Base-by-base conservation (phyloP, 2,113 vertebrate species). In the Capreolus pygargus region DNA sequence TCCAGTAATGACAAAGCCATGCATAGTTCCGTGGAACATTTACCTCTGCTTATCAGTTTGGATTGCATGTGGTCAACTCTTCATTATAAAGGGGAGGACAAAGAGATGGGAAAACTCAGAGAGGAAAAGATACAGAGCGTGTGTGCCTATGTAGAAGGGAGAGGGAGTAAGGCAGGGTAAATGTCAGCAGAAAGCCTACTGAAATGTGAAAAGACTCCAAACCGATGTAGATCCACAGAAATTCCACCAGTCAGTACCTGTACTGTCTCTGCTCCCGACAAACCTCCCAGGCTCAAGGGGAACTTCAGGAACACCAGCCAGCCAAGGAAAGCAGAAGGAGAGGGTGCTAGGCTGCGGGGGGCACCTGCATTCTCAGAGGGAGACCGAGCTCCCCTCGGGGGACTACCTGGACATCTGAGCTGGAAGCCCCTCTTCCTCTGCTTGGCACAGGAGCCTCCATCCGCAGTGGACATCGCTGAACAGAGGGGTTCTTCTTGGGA, bases 401-500 rank as follows among this genome's bases (percentile, higher is more conserved):
- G 58, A 58, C 82, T 78, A 39, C 58, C 67, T 57, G 82, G 28
- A 27, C 1, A 28, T 50, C 78, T 25, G 92, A 89, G 60, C 60
- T 57, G 91, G 76, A 25, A 19, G 64, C 82, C 86, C 94, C 58
- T 45, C 54, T 57, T 25, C 84, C 64, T 33, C 39, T 33, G 27
- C 91, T 60, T 58, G 91, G 67, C 89, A 55, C 86, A 57, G 86
- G 52, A 76, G 39, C 15, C 81, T 28, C 39, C 52, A 6, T 85
- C 64, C 6, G 0, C 33, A 11, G 76, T 3, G 81, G 70, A 54
- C 58, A 28, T 47, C 12, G 6, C 85, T 7, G 30, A 93, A 97
- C 96, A 97, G 93, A 97, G 91, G 79, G 70, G 82, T 84, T 95
- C 97, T 98, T 97, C 91, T 96, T 93, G 39, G 86, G 88, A 58